Evolutionary conservation across 37 sponge, comb jelly and placozoan genomes (phyloP), one percentile per base, ranked within the genome.

Genomic region (Beroe ovata): DNA sequence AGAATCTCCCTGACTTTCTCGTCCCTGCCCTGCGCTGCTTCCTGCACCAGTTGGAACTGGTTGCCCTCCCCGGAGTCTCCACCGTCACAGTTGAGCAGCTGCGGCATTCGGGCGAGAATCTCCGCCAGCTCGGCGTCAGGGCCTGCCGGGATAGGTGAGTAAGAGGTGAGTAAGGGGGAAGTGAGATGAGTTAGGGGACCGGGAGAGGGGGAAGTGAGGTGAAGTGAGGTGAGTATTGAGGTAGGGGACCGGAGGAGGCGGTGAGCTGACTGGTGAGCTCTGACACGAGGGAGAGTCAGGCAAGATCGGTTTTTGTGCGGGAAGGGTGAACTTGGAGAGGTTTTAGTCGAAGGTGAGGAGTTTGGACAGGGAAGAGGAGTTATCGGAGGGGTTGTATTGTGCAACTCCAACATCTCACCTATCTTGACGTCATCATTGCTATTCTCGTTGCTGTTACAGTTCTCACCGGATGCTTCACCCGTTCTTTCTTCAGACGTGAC

Each of bases 21-120:
- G 28, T 77, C 84, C 54, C 58, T 38, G n/a, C 84, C 84, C 23
- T 77, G 84, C 4, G 84, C 84, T 20, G 84, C 84, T 58, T 77
- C 84, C 84, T 77, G 84, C 26, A 77, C 84, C 54, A 77, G 21
- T 29, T 39, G 42, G 84, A 42, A 42, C 84, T 77, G 84, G 33
- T 23, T 77, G 28, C 54, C 54, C 84, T 77, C 84, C 29, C 29
- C 63, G 0, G 42, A 1, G 8, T 42, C 84, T 8, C 36, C 71
- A n/a, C 84, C 84, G 1, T 77, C 84, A 62, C 23, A 25, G 84
- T 42, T 42, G 8, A 77, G 42, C 54, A 42, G 84, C 33, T 39
- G 84, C 1, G 54, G 42, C 38, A 39, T 21, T 1, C 54, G 84
- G 6, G 54, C 54, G 54, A 77, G 54, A 54, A 42, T 42, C n/a